These are phyloP conservation scores for Crocuta crocuta DNA, from an alignment of 2,113 vertebrate genomes.

Conservation along the genomic window DNA sequence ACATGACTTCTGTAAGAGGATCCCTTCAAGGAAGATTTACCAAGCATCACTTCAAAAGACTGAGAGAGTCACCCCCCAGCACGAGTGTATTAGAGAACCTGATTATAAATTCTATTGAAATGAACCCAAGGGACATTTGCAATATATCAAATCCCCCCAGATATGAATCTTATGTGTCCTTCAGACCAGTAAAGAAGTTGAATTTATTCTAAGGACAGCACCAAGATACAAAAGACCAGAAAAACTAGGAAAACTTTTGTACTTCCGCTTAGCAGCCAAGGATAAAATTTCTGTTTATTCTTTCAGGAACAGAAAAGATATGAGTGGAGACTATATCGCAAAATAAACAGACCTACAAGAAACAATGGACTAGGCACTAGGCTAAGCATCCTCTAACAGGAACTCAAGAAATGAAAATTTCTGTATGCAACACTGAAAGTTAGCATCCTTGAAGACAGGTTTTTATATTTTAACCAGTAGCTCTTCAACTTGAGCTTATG, in stretches of 20 bases:
- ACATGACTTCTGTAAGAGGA: not conserved
- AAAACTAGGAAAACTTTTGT: not conserved
- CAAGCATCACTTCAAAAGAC: conserved; percentile 59
- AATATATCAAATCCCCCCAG: conserved; percentile 51
- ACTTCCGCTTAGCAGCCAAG: not conserved
- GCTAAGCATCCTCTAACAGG: not conserved
- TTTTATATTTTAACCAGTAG: not conserved
- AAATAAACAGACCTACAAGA: not conserved
- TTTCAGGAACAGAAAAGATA: not conserved
- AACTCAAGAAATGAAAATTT: not conserved
- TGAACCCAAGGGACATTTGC: conserved; percentile 54
- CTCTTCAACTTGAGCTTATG: not conserved
- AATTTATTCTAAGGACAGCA: conserved; percentile 55
- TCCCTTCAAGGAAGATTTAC: conserved; percentile 41
- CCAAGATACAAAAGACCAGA: conserved; percentile 13
- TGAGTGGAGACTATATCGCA: not conserved
- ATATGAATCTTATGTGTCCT: conserved; percentile 25
- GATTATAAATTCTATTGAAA: conserved; percentile 74
- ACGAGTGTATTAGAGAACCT: conserved; percentile 20
- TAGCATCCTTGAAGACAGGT: not conserved
- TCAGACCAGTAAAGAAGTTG: conserved; percentile 25
- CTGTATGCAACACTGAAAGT: not conserved
- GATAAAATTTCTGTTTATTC: not conserved
- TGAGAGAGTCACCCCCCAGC: conserved; percentile 35
- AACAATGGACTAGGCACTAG: not conserved